A percentile compares a stretch with the other conserved stretches of the same genome.
phyloP scores from a whole-genome alignment of 2,797 vertebrate species.

The Pygocentrus nattereri region DNA sequence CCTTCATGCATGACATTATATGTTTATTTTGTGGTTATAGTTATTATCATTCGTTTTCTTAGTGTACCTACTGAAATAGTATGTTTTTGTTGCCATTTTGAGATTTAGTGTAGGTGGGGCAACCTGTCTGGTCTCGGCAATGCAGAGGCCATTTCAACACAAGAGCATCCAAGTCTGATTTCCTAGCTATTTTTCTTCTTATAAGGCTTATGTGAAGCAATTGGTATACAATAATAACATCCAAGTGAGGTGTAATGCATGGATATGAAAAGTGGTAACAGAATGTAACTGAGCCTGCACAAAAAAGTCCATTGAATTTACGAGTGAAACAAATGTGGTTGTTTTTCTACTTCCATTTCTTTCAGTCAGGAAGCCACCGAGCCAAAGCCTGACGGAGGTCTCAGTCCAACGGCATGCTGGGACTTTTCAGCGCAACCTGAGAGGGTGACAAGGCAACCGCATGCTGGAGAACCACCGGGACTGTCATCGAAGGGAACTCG shows the following conservation, averaged over 20 bases:
- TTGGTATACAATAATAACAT: constrained; percentile 2
- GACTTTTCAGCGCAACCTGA: constrained; percentile 57
- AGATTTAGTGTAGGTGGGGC: constrained; percentile 10
- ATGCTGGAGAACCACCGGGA: constrained; percentile 47
- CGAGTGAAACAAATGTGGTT: constrained; percentile 35
- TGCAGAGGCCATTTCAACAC: background rate
- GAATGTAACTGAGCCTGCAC: constrained; percentile 19
- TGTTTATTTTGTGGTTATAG: background rate
- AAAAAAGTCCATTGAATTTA: constrained; percentile 33
- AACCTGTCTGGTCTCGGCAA: background rate
- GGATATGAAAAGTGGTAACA: constrained; percentile 27
- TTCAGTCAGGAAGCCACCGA: constrained; percentile 28
- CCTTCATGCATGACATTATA: constrained; percentile 36
- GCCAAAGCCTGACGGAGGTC: constrained; percentile 50
- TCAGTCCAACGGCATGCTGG: constrained; percentile 49
- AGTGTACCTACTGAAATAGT: background rate
- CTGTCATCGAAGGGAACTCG: constrained; percentile 55
- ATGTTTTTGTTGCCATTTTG: constrained; percentile 3
- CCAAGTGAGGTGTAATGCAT: constrained; percentile 20
- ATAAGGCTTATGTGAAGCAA: background rate
- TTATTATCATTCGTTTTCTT: background rate
- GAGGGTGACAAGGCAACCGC: constrained; percentile 55
- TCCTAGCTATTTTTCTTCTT: background rate
- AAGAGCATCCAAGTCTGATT: background rate
- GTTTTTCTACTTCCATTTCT: constrained; percentile 33